Conservation (phyloP, 1,140 invertebrate genomes). For the Linepithema humile region DNA sequence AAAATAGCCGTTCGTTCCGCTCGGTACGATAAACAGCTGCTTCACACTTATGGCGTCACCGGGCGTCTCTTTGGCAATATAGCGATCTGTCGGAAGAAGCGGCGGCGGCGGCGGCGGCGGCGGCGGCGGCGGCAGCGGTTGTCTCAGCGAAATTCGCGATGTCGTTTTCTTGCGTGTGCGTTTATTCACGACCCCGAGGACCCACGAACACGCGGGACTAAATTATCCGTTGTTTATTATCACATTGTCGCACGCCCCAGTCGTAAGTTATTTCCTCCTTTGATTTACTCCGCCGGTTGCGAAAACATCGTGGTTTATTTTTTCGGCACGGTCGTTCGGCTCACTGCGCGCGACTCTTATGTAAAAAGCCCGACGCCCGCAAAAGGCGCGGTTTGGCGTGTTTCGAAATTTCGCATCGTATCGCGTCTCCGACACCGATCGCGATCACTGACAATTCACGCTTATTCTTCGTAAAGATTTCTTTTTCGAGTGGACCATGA, state of each 20-base stretch:
- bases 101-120: background rate
- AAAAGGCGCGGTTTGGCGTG: background rate
- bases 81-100: background rate
- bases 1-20: background rate
- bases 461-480: conserved; percentile 3
- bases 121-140: background rate
- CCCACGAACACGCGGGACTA: background rate
- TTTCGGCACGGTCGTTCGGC: background rate
- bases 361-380: background rate
- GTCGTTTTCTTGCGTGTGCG: background rate
- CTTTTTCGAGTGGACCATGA: background rate
- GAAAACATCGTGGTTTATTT: conserved; percentile 14
- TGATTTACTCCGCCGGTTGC: conserved; percentile 33
- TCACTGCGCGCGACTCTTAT: conserved; percentile 4
- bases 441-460: background rate
- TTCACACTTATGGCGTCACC: conserved; percentile 12
- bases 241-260: conserved; percentile 6
- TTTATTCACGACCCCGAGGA: background rate
- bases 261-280: conserved; percentile 29
- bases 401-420: conserved; percentile 19
- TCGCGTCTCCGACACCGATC: background rate
- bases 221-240: conserved; percentile 50
- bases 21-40: background rate
- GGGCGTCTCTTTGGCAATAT: conserved; percentile 11
- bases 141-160: conserved; percentile 14